Conservation (phyloP, 1,140 invertebrate genomes). For the Centruroides sculpturatus region DNA sequence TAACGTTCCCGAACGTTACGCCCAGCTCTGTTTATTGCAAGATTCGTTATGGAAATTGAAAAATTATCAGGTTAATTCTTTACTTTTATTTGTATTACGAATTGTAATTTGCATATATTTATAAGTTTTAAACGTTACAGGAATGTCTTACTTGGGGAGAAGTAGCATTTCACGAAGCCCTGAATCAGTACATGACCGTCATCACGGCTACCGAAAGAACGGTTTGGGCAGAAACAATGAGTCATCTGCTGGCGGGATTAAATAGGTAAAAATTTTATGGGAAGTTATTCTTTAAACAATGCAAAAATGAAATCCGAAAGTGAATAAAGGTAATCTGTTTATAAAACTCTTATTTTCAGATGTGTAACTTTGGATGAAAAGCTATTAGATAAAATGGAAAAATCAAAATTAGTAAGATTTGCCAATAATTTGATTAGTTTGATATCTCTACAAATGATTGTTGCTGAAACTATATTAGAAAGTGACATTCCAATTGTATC, state of each 20-base stretch:
- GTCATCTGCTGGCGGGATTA: constrained; percentile 49
- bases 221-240: constrained; percentile 36
- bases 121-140: constrained; percentile 20
- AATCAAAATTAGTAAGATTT: constrained; percentile 36
- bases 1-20: constrained; percentile 33
- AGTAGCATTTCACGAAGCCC: constrained; percentile 39
- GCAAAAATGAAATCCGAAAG: too few species aligned
- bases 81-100: not conserved
- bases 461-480: too few species aligned
- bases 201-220: constrained; percentile 16
- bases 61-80: constrained; percentile 23
- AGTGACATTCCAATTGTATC: constrained; percentile 27
- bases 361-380: constrained; percentile 31
- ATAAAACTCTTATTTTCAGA: constrained; percentile 16
- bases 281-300: too few species aligned
- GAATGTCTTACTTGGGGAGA: constrained; percentile 62
- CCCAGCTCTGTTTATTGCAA: constrained; percentile 46
- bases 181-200: constrained; percentile 24
- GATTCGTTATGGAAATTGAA: constrained; percentile 50
- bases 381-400: constrained; percentile 23
- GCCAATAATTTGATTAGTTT: constrained; percentile 58
- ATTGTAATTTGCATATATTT: not conserved
- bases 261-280: constrained; percentile 31
- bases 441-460: constrained; percentile 46
- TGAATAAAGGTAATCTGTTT: too few species aligned